phyloP scores from a whole-genome alignment of 2,888 invertebrate genomes.

The Tupiocoris notatus region DNA sequence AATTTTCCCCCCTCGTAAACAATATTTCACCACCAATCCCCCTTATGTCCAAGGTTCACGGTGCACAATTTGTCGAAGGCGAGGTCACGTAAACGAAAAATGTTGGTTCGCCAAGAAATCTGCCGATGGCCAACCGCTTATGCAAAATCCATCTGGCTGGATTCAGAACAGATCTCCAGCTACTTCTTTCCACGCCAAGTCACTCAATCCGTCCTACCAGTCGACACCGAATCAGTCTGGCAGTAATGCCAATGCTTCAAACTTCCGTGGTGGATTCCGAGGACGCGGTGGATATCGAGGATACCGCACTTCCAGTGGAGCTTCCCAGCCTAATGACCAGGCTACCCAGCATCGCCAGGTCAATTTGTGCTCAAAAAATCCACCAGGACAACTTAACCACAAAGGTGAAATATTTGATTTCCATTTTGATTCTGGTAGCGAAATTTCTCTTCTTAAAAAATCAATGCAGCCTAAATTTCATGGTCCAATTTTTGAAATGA shows the following conservation, averaged over 20 bases:
- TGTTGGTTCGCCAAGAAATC: not conserved
- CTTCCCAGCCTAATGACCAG: not conserved
- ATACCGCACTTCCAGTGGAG: not conserved
- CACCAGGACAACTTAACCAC: not conserved
- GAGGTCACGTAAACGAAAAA: not conserved
- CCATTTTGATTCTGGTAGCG: not conserved
- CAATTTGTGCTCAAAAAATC: not conserved
- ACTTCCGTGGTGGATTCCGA: not conserved
- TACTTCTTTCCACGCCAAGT: no score
- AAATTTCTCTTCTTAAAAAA: not conserved
- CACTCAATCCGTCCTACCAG: not conserved
- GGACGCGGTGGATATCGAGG: not conserved
- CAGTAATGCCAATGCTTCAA: not conserved
- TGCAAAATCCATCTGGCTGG: not conserved
- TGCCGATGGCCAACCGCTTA: not conserved
- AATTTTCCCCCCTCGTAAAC: not conserved
- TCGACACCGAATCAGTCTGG: not conserved
- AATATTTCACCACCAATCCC: not conserved
- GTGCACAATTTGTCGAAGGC: not conserved
- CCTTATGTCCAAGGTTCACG: not conserved
- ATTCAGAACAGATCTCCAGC: not conserved
- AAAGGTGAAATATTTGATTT: not conserved
- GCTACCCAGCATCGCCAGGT: not conserved
- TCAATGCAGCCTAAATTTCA: not conserved
- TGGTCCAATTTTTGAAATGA: not conserved